Evolutionary conservation across 2,888 invertebrate genomes (phyloP).

Genomic region (Acanthosepion pharaonis): DNA sequence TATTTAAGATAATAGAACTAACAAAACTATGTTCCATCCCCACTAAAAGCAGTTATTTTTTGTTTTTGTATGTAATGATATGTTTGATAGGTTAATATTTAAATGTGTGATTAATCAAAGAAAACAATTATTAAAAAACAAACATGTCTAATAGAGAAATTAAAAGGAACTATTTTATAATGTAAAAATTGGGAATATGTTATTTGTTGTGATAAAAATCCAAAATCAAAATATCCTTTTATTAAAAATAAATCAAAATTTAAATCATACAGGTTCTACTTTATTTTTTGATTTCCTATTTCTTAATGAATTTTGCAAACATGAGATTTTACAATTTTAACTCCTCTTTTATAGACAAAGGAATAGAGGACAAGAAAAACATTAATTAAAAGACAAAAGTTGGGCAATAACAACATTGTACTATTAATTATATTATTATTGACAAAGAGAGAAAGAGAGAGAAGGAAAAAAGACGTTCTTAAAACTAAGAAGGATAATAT

Average conservation of each 20-base stretch:
- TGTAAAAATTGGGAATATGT: not conserved
- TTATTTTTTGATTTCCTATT: not conserved
- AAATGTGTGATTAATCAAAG: not conserved
- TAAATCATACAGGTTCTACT: not conserved
- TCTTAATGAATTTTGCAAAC: not conserved
- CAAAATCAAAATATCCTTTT: not conserved
- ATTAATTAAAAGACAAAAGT: slow-evolving; percentile 10
- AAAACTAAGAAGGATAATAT: slow-evolving; percentile 20
- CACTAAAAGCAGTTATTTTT: not conserved
- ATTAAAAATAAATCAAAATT: slow-evolving; percentile 22
- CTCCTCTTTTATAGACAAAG: not conserved
- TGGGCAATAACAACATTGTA: not conserved
- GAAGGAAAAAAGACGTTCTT: not conserved
- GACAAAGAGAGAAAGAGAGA: not conserved
- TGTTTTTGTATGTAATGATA: not conserved
- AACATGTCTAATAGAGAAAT: not conserved
- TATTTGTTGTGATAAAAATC: not conserved
- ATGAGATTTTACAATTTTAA: not conserved
- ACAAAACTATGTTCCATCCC: not conserved
- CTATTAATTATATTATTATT: slow-evolving; percentile 33
- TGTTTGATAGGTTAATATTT: not conserved
- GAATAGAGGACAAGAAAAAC: not conserved
- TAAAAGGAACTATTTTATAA: not conserved
- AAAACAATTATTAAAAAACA: not conserved
- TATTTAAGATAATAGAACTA: not conserved